Conservation (phyloP, 2,113 vertebrate genomes). For the Engystomops pustulosus region DNA sequence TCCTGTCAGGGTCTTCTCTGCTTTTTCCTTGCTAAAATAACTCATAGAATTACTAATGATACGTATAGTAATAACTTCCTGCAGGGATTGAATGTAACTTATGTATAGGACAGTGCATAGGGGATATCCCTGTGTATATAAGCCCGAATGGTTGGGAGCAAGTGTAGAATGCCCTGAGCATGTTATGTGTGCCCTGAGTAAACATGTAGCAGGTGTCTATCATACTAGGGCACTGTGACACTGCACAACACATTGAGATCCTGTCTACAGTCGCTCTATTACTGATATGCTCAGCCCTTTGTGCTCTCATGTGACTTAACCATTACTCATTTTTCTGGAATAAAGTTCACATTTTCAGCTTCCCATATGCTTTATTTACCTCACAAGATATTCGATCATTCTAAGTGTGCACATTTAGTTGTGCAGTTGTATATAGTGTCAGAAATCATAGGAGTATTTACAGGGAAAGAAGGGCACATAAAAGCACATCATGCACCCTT, state of each 20-base stretch:
- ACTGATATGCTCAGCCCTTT: background rate
- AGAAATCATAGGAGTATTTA: too few relatives aligned
- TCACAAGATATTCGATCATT: background rate
- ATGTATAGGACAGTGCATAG: background rate
- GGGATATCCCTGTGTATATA: background rate
- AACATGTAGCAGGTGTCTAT: background rate
- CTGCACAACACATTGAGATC: background rate
- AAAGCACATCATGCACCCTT: constrained; percentile 3
- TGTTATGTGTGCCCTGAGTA: background rate
- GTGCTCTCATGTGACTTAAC: background rate
- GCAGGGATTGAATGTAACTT: too few relatives aligned
- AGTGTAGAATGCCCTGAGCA: background rate
- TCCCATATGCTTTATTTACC: background rate
- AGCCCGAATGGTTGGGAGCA: background rate
- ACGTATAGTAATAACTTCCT: too few relatives aligned
- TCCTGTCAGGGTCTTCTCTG: too few relatives aligned
- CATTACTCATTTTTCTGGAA: background rate
- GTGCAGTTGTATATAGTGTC: too few relatives aligned
- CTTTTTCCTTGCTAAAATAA: too few relatives aligned
- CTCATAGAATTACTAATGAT: too few relatives aligned
- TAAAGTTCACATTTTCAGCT: background rate
- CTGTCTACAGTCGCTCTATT: background rate
- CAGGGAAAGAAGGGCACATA: background rate
- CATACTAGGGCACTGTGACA: background rate
- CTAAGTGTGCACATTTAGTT: too few relatives aligned